Conservation (phyloP, 2,113 vertebrate species). For the Hippocampus guttulatus region DNA sequence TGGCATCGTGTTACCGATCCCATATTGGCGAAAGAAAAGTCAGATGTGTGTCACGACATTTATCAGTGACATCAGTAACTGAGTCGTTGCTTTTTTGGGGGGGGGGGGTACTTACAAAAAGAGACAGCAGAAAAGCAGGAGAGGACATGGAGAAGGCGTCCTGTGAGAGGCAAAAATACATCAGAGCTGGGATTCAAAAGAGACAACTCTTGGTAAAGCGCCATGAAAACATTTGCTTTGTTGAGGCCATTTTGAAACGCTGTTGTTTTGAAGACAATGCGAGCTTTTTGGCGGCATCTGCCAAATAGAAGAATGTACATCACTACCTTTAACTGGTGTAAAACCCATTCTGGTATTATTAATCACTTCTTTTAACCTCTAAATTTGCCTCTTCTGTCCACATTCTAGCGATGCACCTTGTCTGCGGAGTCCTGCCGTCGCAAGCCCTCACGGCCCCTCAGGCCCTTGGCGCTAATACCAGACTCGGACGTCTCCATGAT, state of each 20-base stretch:
- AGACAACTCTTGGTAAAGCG: slow-evolving; percentile 1
- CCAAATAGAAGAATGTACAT: not conserved
- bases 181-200: slow-evolving; percentile 33
- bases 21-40: not conserved
- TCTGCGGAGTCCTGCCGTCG: slow-evolving; percentile 92
- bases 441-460: slow-evolving; percentile 89
- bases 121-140: slow-evolving; percentile 98
- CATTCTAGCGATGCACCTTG: slow-evolving; percentile 80
- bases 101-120: slow-evolving; percentile 92
- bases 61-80: not conserved
- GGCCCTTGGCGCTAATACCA: slow-evolving; percentile 94
- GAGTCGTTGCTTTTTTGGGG: not conserved
- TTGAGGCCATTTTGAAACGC: not conserved
- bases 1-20: not conserved
- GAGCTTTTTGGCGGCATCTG: not conserved
- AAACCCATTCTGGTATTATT: not conserved
- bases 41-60: not conserved
- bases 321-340: not conserved
- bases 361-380: not conserved
- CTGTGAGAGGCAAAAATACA: slow-evolving; percentile 82
- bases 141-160: slow-evolving; percentile 98
- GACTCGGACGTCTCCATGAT: slow-evolving; percentile 99
- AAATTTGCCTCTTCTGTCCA: slow-evolving; percentile 52
- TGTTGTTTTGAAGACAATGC: slow-evolving; percentile 10
- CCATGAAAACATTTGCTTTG: not conserved